Evolutionary conservation across 30 jellyfish, hydroid and myxozoan genomes (phyloP), one percentile per base, ranked within the genome.

Genomic region (Pelagia noctiluca): DNA sequence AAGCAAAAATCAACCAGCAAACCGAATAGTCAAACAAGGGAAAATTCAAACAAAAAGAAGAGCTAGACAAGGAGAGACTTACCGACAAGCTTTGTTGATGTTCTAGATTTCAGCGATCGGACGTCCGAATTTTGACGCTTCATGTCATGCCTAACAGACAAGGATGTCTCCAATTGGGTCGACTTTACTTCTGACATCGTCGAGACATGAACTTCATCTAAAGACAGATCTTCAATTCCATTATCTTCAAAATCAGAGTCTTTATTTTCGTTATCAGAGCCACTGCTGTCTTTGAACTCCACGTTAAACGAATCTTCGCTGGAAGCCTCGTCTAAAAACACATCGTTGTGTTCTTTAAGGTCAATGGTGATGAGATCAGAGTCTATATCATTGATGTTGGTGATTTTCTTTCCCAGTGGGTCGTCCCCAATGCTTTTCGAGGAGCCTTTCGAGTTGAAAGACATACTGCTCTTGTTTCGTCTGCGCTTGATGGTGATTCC

Each of bases 361-460:
- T 85, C 93, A 24, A 71, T 50, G 18, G 78, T 69, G 25, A 21
- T 29, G 37, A 82, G 60, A 0, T 90, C 97, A 1, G 72, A 93
- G 1, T 82, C 98, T 1, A 79, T 36, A 24, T 86, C 96, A 7
- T 63, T 49, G 12, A 82, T 74, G 54, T 87, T 83, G 47, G 75
- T 87, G 36, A 80, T 65, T 19, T 74, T 74, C 38, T 66, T 92
- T n/a, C 96, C 97, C 36, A 92, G 65, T 3, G 98, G 97, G 62
- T 92, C 97, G 28, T 86, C 88, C 31, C 94, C 89, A 25, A 71
- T 78, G 63, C 89, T 90, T 52, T 90, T 75, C 19, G 89, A 50
- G 0, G 96, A 86, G 21, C 65, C 52, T 36, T 32, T 86, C 33
- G 96, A 86, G 82, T 61, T 31, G 26, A 35, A 31, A 21, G 92